Evolutionary conservation across 2,797 vertebrate species (phyloP), one percentile per base, ranked within the genome.

Genomic region (Diplodus puntazzo): DNA sequence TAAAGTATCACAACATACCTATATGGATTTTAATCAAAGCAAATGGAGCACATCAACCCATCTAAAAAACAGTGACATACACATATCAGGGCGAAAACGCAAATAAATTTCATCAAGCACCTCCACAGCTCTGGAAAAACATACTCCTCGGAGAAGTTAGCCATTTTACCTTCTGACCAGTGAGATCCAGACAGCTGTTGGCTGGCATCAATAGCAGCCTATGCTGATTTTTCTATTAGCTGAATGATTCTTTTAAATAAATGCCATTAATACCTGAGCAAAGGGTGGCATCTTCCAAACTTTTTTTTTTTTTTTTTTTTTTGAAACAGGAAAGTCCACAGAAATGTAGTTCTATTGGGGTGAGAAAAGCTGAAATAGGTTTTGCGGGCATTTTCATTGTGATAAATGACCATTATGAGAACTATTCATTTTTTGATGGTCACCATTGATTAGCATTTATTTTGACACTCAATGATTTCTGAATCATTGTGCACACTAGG

Each of bases 21-120:
- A 39, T 55, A 25, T 70, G 60, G 69, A 75, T 78, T 63, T 57
- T 69, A 73, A 79, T 77, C 52, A 39, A 42, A 50, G 21, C 46
- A 71, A 69, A 34, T 43, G 42, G 25, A 34, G 39, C 46, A 23
- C 30, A 67, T 62, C 50, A 57, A 30, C 20, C n/a, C 42, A 59
- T 60, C 48, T 21, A 13, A 65, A 11, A 60, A 62, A 11, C n/a
- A 21, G 34, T 34, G 54, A 60, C 43, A 21, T 18, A 43, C 21
- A 39, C n/a, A 6, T 25, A 53, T 11, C 2, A 27, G 34, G 34
- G 53, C 53, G 20, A 34, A 12, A 18, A 45, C 34, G 54, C 42
- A 11, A 46, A 20, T n/a, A 21, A 12, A 48, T n/a, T 57, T 34
- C 30, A 3, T 60, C 23, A 42, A 50, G 45, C 17, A 18, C 12